These are phyloP conservation scores for Latheticus oryzae DNA, from an alignment of 2,888 invertebrate species.

Conservation along the genomic window DNA sequence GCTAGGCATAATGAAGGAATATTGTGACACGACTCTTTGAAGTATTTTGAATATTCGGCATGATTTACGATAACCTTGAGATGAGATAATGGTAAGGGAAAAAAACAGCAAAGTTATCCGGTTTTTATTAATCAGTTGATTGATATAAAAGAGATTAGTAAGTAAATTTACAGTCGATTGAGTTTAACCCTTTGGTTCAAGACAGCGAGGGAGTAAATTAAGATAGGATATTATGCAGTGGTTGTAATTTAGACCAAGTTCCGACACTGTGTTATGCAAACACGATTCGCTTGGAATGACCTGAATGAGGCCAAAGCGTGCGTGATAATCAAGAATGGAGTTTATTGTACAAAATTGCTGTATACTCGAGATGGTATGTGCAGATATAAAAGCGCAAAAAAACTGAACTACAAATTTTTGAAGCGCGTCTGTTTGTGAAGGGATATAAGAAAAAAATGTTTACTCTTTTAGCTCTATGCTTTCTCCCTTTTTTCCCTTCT, in stretches of 20 bases:
- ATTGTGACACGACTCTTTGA: conserved; percentile 15
- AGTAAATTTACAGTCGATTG: neutral
- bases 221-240: neutral
- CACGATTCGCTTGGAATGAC: conserved; percentile 9
- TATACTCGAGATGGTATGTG: too few relatives aligned
- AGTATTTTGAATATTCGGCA: conserved; percentile 1
- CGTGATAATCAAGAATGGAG: conserved; percentile 14
- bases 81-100: conserved; percentile 12
- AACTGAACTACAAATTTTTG: too few relatives aligned
- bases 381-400: too few relatives aligned
- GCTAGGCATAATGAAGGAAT: neutral
- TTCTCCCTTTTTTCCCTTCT: too few relatives aligned
- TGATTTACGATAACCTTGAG: conserved; percentile 19
- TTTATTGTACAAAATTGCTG: too few relatives aligned
- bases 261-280: conserved; percentile 6
- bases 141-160: neutral
- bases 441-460: too few relatives aligned
- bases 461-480: too few relatives aligned
- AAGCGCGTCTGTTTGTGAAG: too few relatives aligned
- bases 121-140: conserved; percentile 6
- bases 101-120: conserved; percentile 3
- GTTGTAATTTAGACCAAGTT: neutral
- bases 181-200: conserved; percentile 2
- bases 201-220: conserved; percentile 11
- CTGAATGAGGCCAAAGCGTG: conserved; percentile 9